phyloP scores from a whole-genome alignment of 2,888 invertebrate genomes.

The Ypsolopha sequella region DNA sequence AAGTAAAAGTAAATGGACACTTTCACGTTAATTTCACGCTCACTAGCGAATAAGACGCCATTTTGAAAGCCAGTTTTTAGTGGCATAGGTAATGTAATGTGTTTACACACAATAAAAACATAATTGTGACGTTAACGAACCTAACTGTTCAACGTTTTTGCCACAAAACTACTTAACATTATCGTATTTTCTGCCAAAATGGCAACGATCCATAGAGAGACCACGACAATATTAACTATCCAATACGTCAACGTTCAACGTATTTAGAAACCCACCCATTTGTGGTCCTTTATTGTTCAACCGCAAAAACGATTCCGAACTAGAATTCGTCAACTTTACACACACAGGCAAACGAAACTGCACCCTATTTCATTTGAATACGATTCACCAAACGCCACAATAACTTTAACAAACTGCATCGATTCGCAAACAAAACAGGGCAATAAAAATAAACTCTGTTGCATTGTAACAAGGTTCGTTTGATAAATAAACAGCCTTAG shows the following conservation, averaged over 20 bases:
- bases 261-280: neutral
- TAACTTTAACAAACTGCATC: neutral
- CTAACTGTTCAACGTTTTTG: too few species aligned
- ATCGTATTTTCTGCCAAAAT: too few species aligned
- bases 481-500: neutral
- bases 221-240: neutral
- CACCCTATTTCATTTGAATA: neutral
- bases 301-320: constrained; percentile 27
- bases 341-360: neutral
- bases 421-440: neutral
- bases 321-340: constrained; percentile 31
- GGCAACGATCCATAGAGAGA: too few species aligned
- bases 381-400: neutral
- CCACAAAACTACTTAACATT: too few species aligned
- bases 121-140: too few species aligned
- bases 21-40: too few species aligned
- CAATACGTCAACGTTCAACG: neutral
- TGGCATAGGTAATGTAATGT: too few species aligned
- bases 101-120: too few species aligned
- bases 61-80: too few species aligned
- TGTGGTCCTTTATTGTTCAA: constrained; percentile 2
- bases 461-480: too few species aligned
- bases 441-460: neutral
- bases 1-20: too few species aligned
- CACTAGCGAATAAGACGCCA: too few species aligned